Evolutionary conservation across 2,888 invertebrate species (phyloP).

Genomic region (Cephus nigrinus): DNA sequence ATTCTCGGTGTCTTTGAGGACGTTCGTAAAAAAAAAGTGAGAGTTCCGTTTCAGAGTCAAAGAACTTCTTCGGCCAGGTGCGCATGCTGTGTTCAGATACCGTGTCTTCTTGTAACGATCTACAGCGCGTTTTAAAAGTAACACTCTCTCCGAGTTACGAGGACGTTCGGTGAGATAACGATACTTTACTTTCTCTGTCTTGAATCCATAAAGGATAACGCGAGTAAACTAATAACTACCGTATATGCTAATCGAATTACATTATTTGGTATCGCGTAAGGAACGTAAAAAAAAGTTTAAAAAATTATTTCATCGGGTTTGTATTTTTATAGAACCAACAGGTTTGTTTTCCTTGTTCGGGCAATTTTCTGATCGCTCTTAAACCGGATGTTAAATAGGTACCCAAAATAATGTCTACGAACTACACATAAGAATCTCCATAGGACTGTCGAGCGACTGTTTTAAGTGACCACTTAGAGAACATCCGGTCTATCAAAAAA

Average conservation of each 20-base stretch:
- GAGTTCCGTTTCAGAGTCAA: neutral
- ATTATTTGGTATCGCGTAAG: neutral
- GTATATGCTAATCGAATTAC: neutral
- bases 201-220: neutral
- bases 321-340: no score
- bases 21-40: neutral
- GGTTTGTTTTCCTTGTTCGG: no score
- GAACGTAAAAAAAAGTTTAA: neutral
- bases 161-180: neutral
- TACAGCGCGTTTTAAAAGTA: neutral
- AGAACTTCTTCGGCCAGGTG: neutral
- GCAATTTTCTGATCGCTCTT: neutral
- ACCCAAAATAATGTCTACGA: neutral
- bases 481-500: neutral
- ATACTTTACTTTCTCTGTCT: neutral
- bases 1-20: neutral
- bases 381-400: neutral
- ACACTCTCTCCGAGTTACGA: neutral
- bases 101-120: neutral
- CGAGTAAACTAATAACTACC: neutral
- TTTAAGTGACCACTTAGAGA: neutral
- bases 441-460: neutral
- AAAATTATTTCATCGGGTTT: neutral
- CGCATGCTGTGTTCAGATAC: neutral
- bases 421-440: neutral